Conservation (phyloP, 2,888 invertebrate genomes). For the Parascotia fuliginaria region DNA sequence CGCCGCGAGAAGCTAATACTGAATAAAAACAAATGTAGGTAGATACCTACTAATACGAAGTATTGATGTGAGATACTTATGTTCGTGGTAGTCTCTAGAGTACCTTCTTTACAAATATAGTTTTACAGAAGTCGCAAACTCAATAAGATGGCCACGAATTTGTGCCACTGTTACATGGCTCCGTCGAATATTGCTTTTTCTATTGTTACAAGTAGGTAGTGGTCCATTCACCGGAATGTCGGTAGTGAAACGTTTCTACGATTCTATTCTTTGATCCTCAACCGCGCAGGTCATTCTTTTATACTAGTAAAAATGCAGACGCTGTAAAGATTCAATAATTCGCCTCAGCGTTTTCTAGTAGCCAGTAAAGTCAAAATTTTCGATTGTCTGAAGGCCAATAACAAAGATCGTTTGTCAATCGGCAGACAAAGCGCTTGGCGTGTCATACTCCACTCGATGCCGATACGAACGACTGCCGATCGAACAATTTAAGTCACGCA, state of each 20-base stretch:
- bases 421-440: slow-evolving; percentile 66
- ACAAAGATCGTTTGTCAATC: slow-evolving; percentile 67
- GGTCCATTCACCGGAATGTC: slow-evolving; percentile 24
- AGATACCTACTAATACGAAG: too few species aligned
- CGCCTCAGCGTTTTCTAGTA: slow-evolving; percentile 38
- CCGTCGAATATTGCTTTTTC: slow-evolving; percentile 20
- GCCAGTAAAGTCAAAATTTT: slow-evolving; percentile 49
- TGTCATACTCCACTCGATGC: slow-evolving; percentile 72
- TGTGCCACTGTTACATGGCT: slow-evolving; percentile 6
- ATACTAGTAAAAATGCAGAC: slow-evolving; percentile 35
- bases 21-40: too few species aligned
- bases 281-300: slow-evolving; percentile 1
- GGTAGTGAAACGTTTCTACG: slow-evolving; percentile 16
- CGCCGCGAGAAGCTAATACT: too few species aligned
- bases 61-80: too few species aligned
- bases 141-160: slow-evolving; percentile 16
- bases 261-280: slow-evolving; percentile 18
- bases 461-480: slow-evolving; percentile 63
- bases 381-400: slow-evolving; percentile 60
- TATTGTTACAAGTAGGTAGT: slow-evolving; percentile 16
- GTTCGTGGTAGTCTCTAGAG: not conserved
- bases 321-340: slow-evolving; percentile 38
- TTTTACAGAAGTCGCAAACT: not conserved
- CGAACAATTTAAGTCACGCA: slow-evolving; percentile 70
- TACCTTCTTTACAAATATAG: not conserved